Conservation (phyloP, 2,113 vertebrate genomes). For the Sapajus apella region DNA sequence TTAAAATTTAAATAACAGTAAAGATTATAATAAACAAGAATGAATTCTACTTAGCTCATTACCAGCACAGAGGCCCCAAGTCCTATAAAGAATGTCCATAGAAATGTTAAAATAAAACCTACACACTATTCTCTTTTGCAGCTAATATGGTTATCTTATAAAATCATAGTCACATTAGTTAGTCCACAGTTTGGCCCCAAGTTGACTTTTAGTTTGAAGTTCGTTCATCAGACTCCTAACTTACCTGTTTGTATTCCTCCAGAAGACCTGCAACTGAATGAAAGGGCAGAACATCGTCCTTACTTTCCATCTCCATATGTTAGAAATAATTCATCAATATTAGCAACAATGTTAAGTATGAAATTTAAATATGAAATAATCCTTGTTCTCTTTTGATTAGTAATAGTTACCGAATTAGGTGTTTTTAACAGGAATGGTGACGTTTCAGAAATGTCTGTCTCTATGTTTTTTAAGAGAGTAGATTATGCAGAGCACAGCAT, state of each 20-base stretch:
- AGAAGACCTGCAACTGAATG: not conserved
- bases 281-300: not conserved
- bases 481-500: not conserved
- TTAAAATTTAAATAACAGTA: not conserved
- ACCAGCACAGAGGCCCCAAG: not conserved
- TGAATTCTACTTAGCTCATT: not conserved
- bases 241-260: not conserved
- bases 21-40: not conserved
- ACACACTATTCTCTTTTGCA: not conserved
- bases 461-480: not conserved
- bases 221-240: not conserved
- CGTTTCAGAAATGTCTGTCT: not conserved
- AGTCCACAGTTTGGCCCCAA: not conserved
- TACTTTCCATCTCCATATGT: not conserved
- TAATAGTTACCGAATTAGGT: not conserved
- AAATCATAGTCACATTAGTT: not conserved
- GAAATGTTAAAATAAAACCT: not conserved
- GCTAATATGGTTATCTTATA: not conserved
- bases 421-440: not conserved
- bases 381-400: not conserved
- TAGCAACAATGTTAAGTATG: not conserved
- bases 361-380: not conserved
- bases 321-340: not conserved
- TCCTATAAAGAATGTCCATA: not conserved
- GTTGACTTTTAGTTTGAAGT: conserved; percentile 18